Evolutionary conservation across 2,888 invertebrate genomes (phyloP), one percentile per base, ranked within the genome.

Genomic region (Drosophila nigricruria): DNA sequence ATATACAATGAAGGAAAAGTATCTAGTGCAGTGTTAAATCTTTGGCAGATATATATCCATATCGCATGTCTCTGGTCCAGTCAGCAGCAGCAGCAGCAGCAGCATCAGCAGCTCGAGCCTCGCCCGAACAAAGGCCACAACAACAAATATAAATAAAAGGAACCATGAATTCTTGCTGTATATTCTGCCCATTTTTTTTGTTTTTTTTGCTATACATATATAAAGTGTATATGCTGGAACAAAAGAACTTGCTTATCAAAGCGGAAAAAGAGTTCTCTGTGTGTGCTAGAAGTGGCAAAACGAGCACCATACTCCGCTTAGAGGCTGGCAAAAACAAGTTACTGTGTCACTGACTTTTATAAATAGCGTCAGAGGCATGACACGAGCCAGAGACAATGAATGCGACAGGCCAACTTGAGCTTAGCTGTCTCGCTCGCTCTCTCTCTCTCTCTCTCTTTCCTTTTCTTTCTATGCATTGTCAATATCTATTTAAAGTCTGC

Each of bases 311-410:
- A 42, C 58, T 40, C 34, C 34, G n/a, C 49, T 47, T 47, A 54
- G 45, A 57, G 53, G 34, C 50, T 20, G 42, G 62, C 54, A 54
- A 74, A 76, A 69, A 70, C 84, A 80, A 88, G 88, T 88, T 88
- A 88, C 84, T 86, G 84, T 88, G 86, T 81, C 88, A 88, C 66
- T 88, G 86, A 86, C 84, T 82, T 88, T 88, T 88, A 85, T 85
- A 85, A 88, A 85, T 85, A 85, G 85, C 82, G 70, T 57, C 77
- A 81, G 25, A 53, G 85, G 86, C 88, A 85, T 82, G 81, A 79
- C 77, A 72, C 77, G 73, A 85, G 70, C 54, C 79, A 53, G 69
- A 81, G 77, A 69, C 73, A 76, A 77, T 69, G 77, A 81, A 72
- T 58, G 64, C 66, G 69, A 62, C 70, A 73, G 65, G 60, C 66